phyloP scores from a whole-genome alignment of 1,140 invertebrate species.

The Anadara kagoshimensis region DNA sequence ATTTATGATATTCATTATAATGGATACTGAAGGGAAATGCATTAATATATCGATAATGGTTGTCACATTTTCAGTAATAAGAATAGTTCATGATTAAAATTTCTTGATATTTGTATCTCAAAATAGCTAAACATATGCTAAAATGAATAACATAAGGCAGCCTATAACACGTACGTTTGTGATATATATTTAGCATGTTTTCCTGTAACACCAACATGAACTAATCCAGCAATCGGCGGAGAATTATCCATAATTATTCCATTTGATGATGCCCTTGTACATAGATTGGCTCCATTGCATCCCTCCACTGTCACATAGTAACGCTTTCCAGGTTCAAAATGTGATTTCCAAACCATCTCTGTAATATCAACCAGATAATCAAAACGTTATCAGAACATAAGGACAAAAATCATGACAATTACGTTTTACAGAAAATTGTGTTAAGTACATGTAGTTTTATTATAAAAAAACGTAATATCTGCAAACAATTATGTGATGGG shows the following conservation, averaged over 20 bases:
- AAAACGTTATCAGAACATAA: neutral
- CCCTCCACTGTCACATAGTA: constrained; percentile 40
- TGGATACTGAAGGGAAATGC: too few relatives aligned
- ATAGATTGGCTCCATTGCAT: constrained; percentile 47
- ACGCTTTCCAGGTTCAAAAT: constrained; percentile 28
- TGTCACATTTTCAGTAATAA: too few relatives aligned
- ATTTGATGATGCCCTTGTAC: constrained; percentile 39
- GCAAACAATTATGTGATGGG: neutral
- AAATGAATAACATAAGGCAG: neutral
- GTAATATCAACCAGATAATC: neutral
- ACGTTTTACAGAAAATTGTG: neutral
- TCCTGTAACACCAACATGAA: constrained; percentile 27
- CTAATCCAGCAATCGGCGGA: constrained; percentile 39
- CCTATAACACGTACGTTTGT: constrained; percentile 17
- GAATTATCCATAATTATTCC: constrained; percentile 46
- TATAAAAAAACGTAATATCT: neutral
- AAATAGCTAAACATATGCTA: too few relatives aligned
- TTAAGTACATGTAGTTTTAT: neutral
- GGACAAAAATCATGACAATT: neutral
- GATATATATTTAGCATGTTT: constrained; percentile 31
- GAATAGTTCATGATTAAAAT: too few relatives aligned
- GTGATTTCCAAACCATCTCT: constrained; percentile 38
- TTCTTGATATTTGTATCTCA: too few relatives aligned
- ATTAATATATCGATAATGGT: too few relatives aligned
- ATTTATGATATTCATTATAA: too few relatives aligned